A percentile compares a stretch with the other conserved stretches of the same genome.
Evolutionary conservation across 1,140 invertebrate species (phyloP).

Genomic region (Uloborus diversus): DNA sequence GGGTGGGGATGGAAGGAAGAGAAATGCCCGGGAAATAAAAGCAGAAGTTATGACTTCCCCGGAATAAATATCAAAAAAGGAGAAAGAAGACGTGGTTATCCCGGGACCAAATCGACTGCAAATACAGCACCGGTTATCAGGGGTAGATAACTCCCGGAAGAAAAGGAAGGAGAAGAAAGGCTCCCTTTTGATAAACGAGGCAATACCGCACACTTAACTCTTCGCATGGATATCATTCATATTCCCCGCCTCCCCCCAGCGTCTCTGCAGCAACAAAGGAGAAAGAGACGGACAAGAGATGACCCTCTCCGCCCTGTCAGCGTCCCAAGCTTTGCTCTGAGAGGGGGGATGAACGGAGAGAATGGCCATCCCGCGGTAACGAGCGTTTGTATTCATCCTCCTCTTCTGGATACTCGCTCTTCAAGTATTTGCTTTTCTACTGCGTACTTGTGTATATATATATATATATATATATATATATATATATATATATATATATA

Average conservation of each 20-base stretch:
- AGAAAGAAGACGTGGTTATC: neutral
- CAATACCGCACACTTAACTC: conserved; percentile 19
- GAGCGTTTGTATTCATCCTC: neutral
- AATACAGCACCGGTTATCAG: neutral
- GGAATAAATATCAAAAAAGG: too few species aligned
- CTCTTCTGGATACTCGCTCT: too few species aligned
- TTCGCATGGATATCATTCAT: neutral
- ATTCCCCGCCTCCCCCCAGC: neutral
- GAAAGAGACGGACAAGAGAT: neutral
- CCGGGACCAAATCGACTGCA: neutral
- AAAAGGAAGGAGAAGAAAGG: neutral
- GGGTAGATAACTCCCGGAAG: conserved; percentile 3
- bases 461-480: too few species aligned
- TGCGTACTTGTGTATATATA: too few species aligned
- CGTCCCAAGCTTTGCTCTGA: neutral
- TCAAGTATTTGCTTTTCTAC: too few species aligned
- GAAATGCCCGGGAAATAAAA: neutral
- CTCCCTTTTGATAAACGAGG: conserved; percentile 27
- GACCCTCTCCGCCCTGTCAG: neutral
- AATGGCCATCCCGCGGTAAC: neutral
- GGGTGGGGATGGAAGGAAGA: neutral
- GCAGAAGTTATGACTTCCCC: neutral
- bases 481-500: too few species aligned
- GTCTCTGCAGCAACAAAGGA: neutral
- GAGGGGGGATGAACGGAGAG: neutral